These are phyloP conservation scores for Porphyrio hochstetteri DNA, from an alignment of 2,113 vertebrate genomes.

Conservation along the genomic window DNA sequence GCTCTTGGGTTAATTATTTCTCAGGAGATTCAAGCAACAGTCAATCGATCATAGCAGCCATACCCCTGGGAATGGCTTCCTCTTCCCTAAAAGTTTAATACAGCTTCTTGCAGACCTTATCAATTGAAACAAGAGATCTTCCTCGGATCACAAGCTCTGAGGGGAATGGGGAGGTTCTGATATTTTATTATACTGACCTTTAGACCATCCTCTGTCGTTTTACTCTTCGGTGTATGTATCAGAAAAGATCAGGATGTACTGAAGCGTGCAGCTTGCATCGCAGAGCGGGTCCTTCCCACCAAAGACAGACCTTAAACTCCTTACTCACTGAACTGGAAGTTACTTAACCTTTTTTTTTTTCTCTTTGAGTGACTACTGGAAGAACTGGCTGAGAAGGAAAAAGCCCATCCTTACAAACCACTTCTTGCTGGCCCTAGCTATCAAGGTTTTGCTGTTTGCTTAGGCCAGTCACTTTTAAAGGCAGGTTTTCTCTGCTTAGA, in stretches of 20 bases:
- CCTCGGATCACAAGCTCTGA: not conserved
- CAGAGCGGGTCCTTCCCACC: not conserved
- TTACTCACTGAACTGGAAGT: not conserved
- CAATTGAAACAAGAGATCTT: not conserved
- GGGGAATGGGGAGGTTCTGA: not conserved
- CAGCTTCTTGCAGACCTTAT: not conserved
- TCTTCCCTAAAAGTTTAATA: not conserved
- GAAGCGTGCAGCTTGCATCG: not conserved
- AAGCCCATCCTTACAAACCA: not conserved
- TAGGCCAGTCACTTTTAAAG: not conserved
- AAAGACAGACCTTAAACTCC: not conserved
- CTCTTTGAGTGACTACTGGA: not conserved
- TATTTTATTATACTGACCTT: constrained; percentile 1
- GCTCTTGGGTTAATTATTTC: not conserved
- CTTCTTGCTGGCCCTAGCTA: not conserved
- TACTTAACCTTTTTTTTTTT: not conserved
- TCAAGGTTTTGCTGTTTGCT: not conserved
- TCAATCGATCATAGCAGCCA: fast-evolving
- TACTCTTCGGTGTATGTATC: not conserved
- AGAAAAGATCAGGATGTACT: not conserved
- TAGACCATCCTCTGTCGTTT: not conserved
- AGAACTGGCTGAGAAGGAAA: not conserved
- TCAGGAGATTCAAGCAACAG: not conserved
- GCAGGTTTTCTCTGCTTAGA: not conserved
- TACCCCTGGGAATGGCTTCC: not conserved